Percentiles rank a stretch among this genome's conserved stretches.
Evolutionary conservation across 2,888 invertebrate genomes (phyloP).

Genomic region (Torymus auratus): DNA sequence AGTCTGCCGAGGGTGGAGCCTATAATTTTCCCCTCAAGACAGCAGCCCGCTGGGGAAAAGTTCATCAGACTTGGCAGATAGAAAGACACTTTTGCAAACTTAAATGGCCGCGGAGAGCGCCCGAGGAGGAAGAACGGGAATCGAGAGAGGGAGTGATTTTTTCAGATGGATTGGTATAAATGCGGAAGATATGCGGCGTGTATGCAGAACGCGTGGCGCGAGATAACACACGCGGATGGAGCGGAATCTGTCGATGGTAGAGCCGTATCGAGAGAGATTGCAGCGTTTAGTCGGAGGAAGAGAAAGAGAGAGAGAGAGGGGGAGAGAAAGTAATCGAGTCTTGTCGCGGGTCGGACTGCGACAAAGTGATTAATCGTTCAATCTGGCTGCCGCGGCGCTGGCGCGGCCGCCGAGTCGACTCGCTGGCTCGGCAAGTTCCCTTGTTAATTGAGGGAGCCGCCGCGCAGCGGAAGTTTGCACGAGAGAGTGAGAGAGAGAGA

Average conservation of each 20-base stretch:
- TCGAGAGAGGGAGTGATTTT: conserved; percentile 8
- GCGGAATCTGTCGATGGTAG: no score
- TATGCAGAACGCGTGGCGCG: background rate
- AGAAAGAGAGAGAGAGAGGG: no score
- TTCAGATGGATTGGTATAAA: conserved; percentile 23
- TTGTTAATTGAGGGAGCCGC: conserved; percentile 16
- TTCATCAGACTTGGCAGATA: conserved; percentile 10
- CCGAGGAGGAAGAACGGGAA: background rate
- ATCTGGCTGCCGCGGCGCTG: background rate
- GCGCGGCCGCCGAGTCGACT: no score
- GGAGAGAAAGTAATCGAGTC: no score
- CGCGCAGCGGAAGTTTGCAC: background rate
- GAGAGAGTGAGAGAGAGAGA: background rate
- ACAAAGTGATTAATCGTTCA: conserved; percentile 4
- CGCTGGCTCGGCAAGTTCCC: background rate
- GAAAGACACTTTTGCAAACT: conserved; percentile 16
- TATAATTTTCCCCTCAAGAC: conserved; percentile 16
- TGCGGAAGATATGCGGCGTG: background rate
- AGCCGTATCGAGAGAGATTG: no score
- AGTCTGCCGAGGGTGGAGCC: conserved; percentile 3
- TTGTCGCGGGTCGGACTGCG: background rate
- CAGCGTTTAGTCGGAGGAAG: no score
- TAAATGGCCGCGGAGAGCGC: conserved; percentile 6
- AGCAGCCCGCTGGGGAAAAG: background rate
- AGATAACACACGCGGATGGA: background rate